Base-by-base conservation (phyloP, 2,113 vertebrate species). In the Macaca fascicularis region DNA sequence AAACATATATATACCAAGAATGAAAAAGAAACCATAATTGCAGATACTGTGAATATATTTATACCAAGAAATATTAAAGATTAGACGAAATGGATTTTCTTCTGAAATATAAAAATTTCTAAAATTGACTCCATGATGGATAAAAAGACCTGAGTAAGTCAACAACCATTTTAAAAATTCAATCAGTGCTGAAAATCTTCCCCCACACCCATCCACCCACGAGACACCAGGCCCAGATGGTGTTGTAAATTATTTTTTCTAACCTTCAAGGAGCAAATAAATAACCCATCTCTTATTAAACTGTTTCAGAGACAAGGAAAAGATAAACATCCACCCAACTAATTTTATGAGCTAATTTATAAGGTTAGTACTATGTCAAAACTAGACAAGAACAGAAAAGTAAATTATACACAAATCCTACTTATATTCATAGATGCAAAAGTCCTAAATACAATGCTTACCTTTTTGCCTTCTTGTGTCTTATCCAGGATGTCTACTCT, bases 301-400 rank as follows among this genome's bases (percentile, higher is more conserved):
- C 43, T 90, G 32, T 38, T 72, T 93, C 50, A 87, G 48, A 82
- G 32, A 83, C 5, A 76, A 94, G 40, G 78, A 81, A 91, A 89
- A 84, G 6, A 90, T 61, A 32, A 90, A 52, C 13, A 30, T 64
- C 27, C 70, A 70, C 5, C 7, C 43, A 55, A 70, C 17, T 78
- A 72, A 96, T 64, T 86, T 87, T 87, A 87, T 80, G 59, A 93
- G 32, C 50, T 74, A 64, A 93, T 82, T 64, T 52, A 30, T 90
- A 78, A 87, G 6, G 38, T 40, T 64, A 88, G 48, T 80, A 85
- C 38, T 79, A 10, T 74, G 40, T 52, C 89, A 75, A 93, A 78
- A 86, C 30, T 32, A 27, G 19, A 92, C 5, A 12, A 83, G 43
- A 50, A 35, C 40, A 84, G 70, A 93, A 69, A 92, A 48, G 19